A percentile compares a stretch with the other conserved stretches of the same genome.
Conservation (phyloP, 1,140 invertebrate genomes). For the Pseudomyrmex sp. region DNA sequence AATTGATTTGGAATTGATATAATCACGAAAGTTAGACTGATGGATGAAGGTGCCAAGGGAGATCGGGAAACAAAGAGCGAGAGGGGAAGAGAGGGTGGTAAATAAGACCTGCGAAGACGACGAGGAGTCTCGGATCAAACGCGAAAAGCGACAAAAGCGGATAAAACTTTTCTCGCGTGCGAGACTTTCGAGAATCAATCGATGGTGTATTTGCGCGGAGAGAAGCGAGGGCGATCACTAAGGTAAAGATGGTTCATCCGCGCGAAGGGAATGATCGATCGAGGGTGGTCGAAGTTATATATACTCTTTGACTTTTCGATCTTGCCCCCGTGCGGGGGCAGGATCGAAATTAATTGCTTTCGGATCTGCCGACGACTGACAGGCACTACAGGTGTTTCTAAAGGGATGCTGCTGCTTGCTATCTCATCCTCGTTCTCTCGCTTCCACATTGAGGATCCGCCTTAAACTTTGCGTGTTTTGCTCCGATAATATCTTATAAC, state of each 20-base stretch:
- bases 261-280: conserved; percentile 61
- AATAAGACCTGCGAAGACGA: neutral
- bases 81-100: conserved; percentile 1
- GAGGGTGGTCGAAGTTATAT: conserved; percentile 40
- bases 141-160: conserved; percentile 34
- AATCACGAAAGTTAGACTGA: conserved; percentile 73
- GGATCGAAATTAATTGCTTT: conserved; percentile 64
- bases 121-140: conserved; percentile 29
- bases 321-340: neutral
- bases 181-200: conserved; percentile 58
- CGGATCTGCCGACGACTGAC: conserved; percentile 5
- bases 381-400: conserved; percentile 18
- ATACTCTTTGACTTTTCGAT: conserved; percentile 45
- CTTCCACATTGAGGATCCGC: neutral
- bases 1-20: conserved; percentile 79
- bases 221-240: neutral
- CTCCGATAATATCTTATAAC: neutral
- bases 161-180: conserved; percentile 20
- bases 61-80: neutral
- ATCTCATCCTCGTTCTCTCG: neutral
- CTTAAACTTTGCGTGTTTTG: conserved; percentile 2
- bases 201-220: conserved; percentile 11
- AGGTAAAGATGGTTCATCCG: neutral
- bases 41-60: conserved; percentile 32
- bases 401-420: conserved; percentile 8